Evolutionary conservation across 2,888 invertebrate species (phyloP).

Genomic region (Acrobeloides nanus): DNA sequence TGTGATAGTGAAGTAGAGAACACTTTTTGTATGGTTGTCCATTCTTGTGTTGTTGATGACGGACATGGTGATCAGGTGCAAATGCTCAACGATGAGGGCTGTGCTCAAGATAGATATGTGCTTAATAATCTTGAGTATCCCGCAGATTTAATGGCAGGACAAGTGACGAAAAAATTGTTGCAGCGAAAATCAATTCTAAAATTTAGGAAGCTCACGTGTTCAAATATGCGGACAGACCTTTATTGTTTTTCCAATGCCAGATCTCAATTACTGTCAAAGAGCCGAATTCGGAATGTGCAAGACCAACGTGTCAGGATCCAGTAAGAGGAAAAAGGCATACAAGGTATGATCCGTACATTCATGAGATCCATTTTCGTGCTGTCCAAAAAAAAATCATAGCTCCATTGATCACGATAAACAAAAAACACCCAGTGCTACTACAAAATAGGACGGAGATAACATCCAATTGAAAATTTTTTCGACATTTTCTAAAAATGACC

Average conservation of each 20-base stretch:
- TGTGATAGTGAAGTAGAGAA: slow-evolving; percentile 46
- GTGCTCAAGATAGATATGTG: slow-evolving; percentile 46
- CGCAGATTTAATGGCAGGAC: slow-evolving; percentile 45
- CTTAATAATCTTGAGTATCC: slow-evolving; percentile 50
- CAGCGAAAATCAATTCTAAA: neutral
- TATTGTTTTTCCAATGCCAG: slow-evolving; percentile 51
- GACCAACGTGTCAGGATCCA: slow-evolving; percentile 19
- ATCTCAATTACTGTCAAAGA: slow-evolving; percentile 47
- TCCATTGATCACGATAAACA: no score
- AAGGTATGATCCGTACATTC: no score
- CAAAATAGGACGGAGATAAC: no score
- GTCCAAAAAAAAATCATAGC: no score
- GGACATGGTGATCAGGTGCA: slow-evolving; percentile 42
- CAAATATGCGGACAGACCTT: slow-evolving; percentile 48
- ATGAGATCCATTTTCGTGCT: no score
- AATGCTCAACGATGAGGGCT: slow-evolving; percentile 27
- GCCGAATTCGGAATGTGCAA: slow-evolving; percentile 28
- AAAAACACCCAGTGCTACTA: no score
- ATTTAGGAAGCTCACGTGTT: slow-evolving; percentile 47
- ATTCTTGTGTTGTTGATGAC: slow-evolving; percentile 47
- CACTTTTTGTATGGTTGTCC: slow-evolving; percentile 48
- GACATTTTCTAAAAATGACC: no score
- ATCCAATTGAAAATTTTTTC: no score
- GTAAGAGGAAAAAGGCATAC: no score
- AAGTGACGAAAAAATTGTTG: neutral